These are phyloP conservation scores for Smutsia gigantea DNA, from an alignment of 2,797 vertebrate genomes.

Conservation along the genomic window DNA sequence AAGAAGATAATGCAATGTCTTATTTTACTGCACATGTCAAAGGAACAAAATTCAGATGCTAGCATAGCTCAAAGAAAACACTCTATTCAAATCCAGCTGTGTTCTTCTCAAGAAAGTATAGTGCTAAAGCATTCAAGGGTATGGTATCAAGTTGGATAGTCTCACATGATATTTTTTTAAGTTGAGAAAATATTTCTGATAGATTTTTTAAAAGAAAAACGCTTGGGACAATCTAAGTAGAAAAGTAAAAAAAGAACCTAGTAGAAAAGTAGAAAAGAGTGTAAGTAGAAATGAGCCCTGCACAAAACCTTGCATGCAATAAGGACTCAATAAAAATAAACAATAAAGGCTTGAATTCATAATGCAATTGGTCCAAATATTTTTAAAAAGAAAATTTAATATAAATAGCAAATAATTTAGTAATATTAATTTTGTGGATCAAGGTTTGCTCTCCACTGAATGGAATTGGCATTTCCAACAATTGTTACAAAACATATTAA, in stretches of 20 bases:
- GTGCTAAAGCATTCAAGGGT: neutral
- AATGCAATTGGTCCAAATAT: neutral
- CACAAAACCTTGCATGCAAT: neutral
- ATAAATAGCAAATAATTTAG: neutral
- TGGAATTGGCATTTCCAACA: neutral
- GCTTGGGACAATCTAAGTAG: neutral
- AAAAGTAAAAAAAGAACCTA: neutral
- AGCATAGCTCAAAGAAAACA: conserved; percentile 1
- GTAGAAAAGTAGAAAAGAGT: neutral
- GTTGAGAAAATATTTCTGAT: neutral
- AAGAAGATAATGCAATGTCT: conserved; percentile 17
- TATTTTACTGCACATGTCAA: neutral
- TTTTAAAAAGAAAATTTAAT: neutral
- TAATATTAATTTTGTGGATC: neutral
- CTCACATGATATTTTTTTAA: neutral
- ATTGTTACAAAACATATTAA: neutral
- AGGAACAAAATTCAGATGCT: neutral
- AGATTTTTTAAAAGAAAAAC: neutral
- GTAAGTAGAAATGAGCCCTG: neutral
- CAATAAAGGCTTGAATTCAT: neutral
- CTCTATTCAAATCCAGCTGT: neutral
- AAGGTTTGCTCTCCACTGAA: neutral
- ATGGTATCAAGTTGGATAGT: neutral
- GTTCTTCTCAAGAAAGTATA: neutral
- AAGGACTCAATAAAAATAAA: neutral